Percentiles rank a stretch among this genome's conserved stretches.
Conservation (phyloP, 2,888 invertebrate species). For the Rhagophthalmus giganteus region DNA sequence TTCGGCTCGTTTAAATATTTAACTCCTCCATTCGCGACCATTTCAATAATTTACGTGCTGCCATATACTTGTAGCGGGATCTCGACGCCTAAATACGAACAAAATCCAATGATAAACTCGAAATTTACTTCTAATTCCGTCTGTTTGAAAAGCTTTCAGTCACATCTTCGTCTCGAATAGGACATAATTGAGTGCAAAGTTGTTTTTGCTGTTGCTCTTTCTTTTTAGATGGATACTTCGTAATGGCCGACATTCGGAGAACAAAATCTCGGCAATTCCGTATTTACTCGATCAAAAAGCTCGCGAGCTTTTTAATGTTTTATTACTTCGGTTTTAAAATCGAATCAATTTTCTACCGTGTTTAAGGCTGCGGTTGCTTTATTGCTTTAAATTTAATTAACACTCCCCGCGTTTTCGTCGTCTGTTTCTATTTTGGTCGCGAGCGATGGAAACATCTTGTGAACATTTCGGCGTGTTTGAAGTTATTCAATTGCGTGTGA, state of each 20-base stretch:
- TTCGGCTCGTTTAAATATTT: too few relatives aligned
- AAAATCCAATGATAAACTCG: too few relatives aligned
- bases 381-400: background rate
- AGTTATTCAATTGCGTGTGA: slow-evolving; percentile 18
- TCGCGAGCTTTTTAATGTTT: background rate
- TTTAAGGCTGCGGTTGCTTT: background rate
- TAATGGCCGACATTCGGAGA: background rate
- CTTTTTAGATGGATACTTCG: background rate
- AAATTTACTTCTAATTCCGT: background rate
- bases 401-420: background rate
- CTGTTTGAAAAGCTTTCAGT: background rate
- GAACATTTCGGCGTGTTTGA: slow-evolving; percentile 14
- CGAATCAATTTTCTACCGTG: too few relatives aligned
- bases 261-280: background rate
- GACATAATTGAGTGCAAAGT: too few relatives aligned
- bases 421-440: slow-evolving; percentile 11
- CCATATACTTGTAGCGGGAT: too few relatives aligned
- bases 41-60: too few relatives aligned
- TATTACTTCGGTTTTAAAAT: background rate
- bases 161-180: too few relatives aligned
- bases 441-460: slow-evolving; percentile 7
- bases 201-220: too few relatives aligned
- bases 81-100: too few relatives aligned
- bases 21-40: too few relatives aligned
- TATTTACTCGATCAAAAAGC: background rate